Evolutionary conservation across 2,113 vertebrate species (phyloP).

Genomic region (Microcebus ravelobensis): DNA sequence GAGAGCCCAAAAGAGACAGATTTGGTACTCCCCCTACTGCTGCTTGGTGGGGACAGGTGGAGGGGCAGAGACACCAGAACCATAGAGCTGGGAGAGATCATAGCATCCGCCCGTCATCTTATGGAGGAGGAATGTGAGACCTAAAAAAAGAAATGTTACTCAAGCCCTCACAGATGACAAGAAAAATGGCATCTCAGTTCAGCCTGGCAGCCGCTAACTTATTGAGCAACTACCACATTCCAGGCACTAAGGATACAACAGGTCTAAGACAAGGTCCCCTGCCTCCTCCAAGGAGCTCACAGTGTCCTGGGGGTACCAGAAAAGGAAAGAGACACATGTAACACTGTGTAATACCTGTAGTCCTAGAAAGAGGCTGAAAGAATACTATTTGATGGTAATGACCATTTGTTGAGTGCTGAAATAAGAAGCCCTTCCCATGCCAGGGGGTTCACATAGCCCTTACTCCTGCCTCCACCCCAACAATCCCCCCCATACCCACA

Average conservation of each 20-base stretch:
- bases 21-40: not conserved
- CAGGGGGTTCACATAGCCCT: not conserved
- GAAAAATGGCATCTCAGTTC: not conserved
- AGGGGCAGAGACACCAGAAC: not conserved
- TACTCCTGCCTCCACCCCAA: not conserved
- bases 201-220: not conserved
- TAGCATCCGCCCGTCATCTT: not conserved
- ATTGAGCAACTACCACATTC: not conserved
- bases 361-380: not conserved
- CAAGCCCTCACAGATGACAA: not conserved
- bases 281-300: not conserved
- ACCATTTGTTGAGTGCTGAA: not conserved
- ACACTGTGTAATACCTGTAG: fast-evolving
- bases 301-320: too few species aligned
- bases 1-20: not conserved
- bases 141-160: not conserved
- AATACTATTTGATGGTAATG: too few species aligned
- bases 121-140: not conserved
- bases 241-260: not conserved
- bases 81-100: not conserved
- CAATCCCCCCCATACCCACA: fast-evolving
- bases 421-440: not conserved
- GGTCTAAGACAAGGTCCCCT: not conserved
- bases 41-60: fast-evolving
- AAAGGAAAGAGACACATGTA: not conserved